phyloP scores from a whole-genome alignment of 2,113 vertebrate genomes.

The Lonchura striata region DNA sequence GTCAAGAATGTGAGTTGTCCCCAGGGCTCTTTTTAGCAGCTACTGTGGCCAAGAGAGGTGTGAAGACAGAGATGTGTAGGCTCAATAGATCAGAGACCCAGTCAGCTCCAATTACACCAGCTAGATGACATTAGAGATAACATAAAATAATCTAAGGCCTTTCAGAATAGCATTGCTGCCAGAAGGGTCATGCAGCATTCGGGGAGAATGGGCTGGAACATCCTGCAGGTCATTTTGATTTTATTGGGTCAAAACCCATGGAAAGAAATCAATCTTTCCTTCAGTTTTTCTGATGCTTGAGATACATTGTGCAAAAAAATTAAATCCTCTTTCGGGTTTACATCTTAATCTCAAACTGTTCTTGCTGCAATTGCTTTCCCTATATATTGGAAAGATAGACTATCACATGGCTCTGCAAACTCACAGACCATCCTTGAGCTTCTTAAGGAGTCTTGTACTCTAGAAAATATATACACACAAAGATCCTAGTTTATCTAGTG shows the following conservation, averaged over 20 bases:
- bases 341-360: neutral
- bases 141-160: neutral
- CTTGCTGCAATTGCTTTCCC: neutral
- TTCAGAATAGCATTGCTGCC: neutral
- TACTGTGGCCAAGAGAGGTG: conserved; percentile 36
- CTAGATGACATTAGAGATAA: conserved; percentile 29
- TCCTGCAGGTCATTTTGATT: neutral
- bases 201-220: neutral
- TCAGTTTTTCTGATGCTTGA: neutral
- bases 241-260: neutral
- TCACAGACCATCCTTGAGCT: neutral
- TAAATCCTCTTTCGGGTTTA: neutral
- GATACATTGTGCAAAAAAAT: neutral
- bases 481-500: neutral
- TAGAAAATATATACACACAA: neutral
- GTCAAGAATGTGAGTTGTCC: conserved; percentile 16
- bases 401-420: neutral
- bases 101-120: conserved; percentile 17
- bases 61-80: conserved; percentile 4
- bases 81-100: conserved; percentile 26
- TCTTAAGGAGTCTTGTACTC: neutral
- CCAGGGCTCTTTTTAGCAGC: conserved; percentile 4
- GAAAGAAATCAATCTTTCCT: neutral
- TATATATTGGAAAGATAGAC: neutral
- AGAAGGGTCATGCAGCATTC: neutral